Conservation (phyloP, 1,140 invertebrate genomes). For the Drosophila ficusphila region DNA sequence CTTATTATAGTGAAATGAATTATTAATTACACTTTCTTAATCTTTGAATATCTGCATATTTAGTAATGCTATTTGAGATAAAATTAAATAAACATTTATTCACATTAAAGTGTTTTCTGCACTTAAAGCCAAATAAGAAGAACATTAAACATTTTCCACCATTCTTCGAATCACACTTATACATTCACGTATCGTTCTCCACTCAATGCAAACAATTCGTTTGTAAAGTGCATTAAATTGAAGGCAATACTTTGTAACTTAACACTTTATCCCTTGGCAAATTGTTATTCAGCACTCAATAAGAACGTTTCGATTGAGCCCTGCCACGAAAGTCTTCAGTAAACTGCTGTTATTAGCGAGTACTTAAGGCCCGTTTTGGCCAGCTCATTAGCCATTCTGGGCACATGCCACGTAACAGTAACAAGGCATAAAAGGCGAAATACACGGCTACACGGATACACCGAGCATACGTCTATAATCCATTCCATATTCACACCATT, state of each 20-base stretch:
- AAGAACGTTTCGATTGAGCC: neutral
- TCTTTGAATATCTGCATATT: too few species aligned
- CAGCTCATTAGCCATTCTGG: conserved; percentile 39
- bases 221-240: neutral
- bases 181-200: neutral
- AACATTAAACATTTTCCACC: too few species aligned
- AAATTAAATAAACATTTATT: too few species aligned
- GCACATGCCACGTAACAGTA: conserved; percentile 49
- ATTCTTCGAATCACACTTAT: too few species aligned
- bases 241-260: neutral
- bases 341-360: conserved; percentile 26
- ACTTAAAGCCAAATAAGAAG: too few species aligned
- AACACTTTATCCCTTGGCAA: neutral
- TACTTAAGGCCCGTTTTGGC: conserved; percentile 22
- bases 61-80: too few species aligned
- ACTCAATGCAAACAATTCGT: neutral
- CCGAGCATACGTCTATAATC: neutral
- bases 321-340: neutral
- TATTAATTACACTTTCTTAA: too few species aligned
- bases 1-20: too few species aligned
- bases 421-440: conserved; percentile 37
- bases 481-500: conserved; percentile 57
- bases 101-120: too few species aligned
- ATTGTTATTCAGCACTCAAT: conserved; percentile 18
- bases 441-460: conserved; percentile 20